Conservation (phyloP, 2,888 invertebrate genomes). For the Mesochorus sp. region DNA sequence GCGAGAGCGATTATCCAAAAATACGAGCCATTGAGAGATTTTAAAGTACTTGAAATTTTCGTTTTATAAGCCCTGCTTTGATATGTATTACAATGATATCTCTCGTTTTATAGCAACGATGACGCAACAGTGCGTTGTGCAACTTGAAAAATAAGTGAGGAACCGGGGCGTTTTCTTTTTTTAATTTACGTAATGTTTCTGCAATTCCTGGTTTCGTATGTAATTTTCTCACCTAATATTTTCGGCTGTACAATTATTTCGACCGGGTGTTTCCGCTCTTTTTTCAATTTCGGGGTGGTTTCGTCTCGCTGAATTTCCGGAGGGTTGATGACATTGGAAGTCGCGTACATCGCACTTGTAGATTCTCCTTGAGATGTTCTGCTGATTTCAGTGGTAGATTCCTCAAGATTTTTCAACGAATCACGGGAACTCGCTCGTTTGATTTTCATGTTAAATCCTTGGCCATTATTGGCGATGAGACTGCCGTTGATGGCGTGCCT, state of each 20-base stretch:
- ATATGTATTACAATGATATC: too few relatives aligned
- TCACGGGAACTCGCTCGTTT: not conserved
- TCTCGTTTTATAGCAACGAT: not conserved
- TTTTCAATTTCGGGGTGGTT: not conserved
- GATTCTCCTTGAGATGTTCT: not conserved
- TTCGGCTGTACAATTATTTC: not conserved
- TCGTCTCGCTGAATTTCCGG: not conserved
- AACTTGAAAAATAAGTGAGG: not conserved
- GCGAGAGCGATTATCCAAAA: too few relatives aligned
- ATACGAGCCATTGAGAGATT: too few relatives aligned
- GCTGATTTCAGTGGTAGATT: not conserved
- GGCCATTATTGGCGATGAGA: not conserved
- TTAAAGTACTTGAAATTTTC: too few relatives aligned
- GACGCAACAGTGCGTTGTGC: slow-evolving; percentile 24
- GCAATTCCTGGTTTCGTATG: not conserved
- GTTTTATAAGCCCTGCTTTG: too few relatives aligned
- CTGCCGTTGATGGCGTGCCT: not conserved
- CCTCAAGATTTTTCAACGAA: not conserved
- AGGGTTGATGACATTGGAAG: not conserved
- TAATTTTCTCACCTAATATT: slow-evolving; percentile 28
- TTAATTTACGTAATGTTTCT: too few relatives aligned
- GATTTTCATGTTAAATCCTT: too few relatives aligned
- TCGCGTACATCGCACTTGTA: not conserved
- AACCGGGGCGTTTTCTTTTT: too few relatives aligned
- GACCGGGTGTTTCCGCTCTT: not conserved